Evolutionary conservation across 2,888 invertebrate species (phyloP).

Genomic region (Phymatocera aterrima): DNA sequence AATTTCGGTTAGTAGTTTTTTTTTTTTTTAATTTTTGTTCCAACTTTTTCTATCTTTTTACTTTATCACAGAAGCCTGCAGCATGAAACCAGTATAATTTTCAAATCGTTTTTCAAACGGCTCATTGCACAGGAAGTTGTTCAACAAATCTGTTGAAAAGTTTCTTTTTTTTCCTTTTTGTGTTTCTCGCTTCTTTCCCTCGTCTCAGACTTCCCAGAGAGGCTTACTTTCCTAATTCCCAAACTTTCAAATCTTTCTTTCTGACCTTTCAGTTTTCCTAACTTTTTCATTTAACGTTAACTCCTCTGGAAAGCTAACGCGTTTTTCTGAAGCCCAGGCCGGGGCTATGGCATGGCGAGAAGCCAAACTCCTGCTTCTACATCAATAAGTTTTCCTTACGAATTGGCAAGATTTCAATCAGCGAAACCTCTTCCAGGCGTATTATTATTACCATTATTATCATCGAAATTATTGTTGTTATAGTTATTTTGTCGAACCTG

Average conservation of each 20-base stretch:
- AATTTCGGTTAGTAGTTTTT: too few species aligned
- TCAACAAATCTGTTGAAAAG: neutral
- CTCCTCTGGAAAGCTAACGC: conserved; percentile 2
- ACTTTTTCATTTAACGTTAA: conserved; percentile 34
- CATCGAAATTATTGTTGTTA: neutral
- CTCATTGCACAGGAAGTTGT: neutral
- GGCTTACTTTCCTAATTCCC: conserved; percentile 5
- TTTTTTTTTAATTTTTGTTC: neutral
- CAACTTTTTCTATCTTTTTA: neutral
- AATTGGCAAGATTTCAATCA: neutral
- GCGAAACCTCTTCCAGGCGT: neutral
- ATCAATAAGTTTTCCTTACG: neutral
- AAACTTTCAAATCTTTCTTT: conserved; percentile 12
- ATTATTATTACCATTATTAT: neutral
- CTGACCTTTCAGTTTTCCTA: neutral
- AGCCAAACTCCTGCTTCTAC: neutral
- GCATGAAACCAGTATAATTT: neutral
- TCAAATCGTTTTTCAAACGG: too few species aligned
- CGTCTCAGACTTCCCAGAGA: neutral
- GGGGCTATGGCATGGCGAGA: neutral
- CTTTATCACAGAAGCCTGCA: neutral
- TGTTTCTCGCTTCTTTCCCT: too few species aligned
- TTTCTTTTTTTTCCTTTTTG: neutral
- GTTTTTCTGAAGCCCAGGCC: neutral
- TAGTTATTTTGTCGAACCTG: neutral